phyloP scores from a whole-genome alignment of 1,140 invertebrate species.

The Pachypeltis micranthus region DNA sequence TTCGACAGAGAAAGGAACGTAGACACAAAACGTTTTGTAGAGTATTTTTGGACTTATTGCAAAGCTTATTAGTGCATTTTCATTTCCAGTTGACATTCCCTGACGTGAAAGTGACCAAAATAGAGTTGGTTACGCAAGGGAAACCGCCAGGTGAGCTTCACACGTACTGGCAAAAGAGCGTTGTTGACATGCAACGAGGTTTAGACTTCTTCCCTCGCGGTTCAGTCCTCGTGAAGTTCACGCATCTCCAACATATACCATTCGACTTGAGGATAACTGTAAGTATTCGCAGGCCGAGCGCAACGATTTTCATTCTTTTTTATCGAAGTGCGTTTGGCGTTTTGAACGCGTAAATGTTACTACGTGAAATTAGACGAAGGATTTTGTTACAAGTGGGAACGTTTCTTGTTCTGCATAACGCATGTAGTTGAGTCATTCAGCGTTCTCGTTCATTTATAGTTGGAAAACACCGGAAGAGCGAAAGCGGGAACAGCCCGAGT shows the following conservation, averaged over 20 bases:
- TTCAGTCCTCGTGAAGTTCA: constrained; percentile 34
- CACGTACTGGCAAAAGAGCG: constrained; percentile 39
- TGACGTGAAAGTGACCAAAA: constrained; percentile 39
- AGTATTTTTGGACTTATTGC: no score
- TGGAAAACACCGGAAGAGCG: constrained; percentile 19
- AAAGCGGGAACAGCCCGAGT: constrained; percentile 42
- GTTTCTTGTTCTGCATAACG: no score
- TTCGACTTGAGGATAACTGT: constrained; percentile 32
- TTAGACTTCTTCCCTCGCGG: constrained; percentile 37
- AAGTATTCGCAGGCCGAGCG: no score
- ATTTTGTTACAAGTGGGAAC: no score
- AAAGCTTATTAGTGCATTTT: no score
- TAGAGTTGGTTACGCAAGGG: constrained; percentile 37
- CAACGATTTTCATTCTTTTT: no score
- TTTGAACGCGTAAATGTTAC: no score
- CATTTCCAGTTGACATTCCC: constrained; percentile 47
- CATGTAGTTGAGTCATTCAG: no score
- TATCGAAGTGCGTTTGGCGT: no score
- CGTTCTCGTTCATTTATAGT: constrained; percentile 18
- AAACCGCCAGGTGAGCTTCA: constrained; percentile 29
- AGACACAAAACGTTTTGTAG: no score
- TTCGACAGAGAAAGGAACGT: no score
- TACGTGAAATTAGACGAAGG: no score
- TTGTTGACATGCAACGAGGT: constrained; percentile 37
- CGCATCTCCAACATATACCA: constrained; percentile 36